Evolutionary conservation across 2,888 invertebrate species (phyloP).

Genomic region (Perithous albicinctus): DNA sequence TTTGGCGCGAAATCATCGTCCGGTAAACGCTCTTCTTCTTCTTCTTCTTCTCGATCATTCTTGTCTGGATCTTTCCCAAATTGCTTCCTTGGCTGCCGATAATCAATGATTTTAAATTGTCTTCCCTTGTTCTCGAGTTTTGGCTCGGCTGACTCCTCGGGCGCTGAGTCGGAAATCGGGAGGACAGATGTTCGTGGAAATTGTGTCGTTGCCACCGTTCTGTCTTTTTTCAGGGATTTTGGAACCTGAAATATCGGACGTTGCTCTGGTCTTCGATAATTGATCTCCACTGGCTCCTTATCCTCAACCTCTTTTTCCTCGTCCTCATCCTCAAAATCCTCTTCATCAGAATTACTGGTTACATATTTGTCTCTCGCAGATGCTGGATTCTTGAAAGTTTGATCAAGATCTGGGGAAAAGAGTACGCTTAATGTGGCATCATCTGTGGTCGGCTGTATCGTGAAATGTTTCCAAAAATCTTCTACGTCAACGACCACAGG

Average conservation of each 20-base stretch:
- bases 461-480: constrained; percentile 75
- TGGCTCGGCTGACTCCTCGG: constrained; percentile 70
- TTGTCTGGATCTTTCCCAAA: constrained; percentile 54
- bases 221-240: constrained; percentile 56
- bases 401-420: constrained; percentile 15
- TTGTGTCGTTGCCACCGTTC: constrained; percentile 38
- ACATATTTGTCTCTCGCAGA: neutral
- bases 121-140: constrained; percentile 16
- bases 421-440: constrained; percentile 27
- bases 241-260: constrained; percentile 71
- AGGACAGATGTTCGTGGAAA: constrained; percentile 35
- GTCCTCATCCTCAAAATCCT: neutral
- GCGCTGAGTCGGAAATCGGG: constrained; percentile 66
- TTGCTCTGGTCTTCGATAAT: constrained; percentile 63
- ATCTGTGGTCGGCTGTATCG: constrained; percentile 57
- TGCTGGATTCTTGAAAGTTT: constrained; percentile 16
- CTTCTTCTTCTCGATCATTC: constrained; percentile 53
- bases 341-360: neutral
- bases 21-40: constrained; percentile 31
- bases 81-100: constrained; percentile 72
- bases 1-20: constrained; percentile 39
- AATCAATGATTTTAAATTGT: constrained; percentile 61
- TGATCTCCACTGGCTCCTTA: constrained; percentile 24
- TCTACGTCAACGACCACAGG: constrained; percentile 38
- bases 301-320: constrained; percentile 2